Evolutionary conservation across 2,113 vertebrate species (phyloP), one percentile per base, ranked within the genome.

Genomic region (Myotis yumanensis): DNA sequence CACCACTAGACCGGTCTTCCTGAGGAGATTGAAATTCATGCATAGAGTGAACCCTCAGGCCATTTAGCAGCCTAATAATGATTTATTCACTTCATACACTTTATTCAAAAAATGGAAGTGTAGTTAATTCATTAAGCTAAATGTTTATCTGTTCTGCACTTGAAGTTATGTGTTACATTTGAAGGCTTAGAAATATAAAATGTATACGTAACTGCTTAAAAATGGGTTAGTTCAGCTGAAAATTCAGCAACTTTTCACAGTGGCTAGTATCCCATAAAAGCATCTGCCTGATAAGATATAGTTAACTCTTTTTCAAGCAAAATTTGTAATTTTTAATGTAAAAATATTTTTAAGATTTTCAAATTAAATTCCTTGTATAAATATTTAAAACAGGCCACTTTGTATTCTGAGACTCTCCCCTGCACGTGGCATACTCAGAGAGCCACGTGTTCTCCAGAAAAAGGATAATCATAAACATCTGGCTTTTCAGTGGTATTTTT

Each of bases 241-340:
- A 96, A 48, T 86, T 97, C 92, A 97, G 92, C 66, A 97, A 62
- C 0, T 86, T 96, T 94, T 91, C 43, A 37, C 51, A 97, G 30
- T 43, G 80, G 83, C 88, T 66, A 76, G 11, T 6, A 28, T 40
- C 64, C 57, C 18, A 90, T 81, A 95, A 83, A 54, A 86, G 22
- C 30, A 15, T 30, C 81, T 81, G 32, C 71, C 94, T 93, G 28
- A 51, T 92, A 93, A 94, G 28, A 88, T 25, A 77, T 23, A 23
- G 23, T 72, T 90, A 91, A 83, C 57, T 83, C 10, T 90, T 90
- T 96, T 85, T 80, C 25, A 48, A 52, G 37, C 20, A 68, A 84
- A 80, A 71, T 64, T 48, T 79, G 5, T 72, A 62, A 64, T 43
- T 46, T 80, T 86, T 64, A 5, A 87, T 75, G 46, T 95, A 51